Evolutionary conservation across 2,113 vertebrate species (phyloP), one percentile per base, ranked within the genome.

Genomic region (Dipodomys ordii): DNA sequence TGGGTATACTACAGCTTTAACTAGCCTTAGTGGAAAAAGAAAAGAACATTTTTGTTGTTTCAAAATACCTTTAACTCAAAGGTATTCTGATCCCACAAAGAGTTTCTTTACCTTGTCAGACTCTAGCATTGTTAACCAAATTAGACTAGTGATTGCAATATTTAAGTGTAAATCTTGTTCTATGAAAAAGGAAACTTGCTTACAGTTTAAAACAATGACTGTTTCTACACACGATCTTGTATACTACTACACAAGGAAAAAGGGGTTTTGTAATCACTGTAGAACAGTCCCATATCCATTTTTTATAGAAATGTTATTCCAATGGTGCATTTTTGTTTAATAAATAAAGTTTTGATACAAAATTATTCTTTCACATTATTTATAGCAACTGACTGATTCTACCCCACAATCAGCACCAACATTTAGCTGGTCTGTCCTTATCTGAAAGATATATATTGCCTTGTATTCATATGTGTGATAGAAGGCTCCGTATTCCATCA

Each of bases 261-360:
- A 83, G 97, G 99, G 98, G 99, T 99, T 99, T 99, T 98, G 99
- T 99, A 99, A 98, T 98, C 98, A 98, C 98, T 98, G 99, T 99
- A 99, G 99, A 99, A 98, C 98, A 99, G 99, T 99, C 98, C 98
- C 98, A 98, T 98, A 98, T 98, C 99, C 98, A 98, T 99, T 99
- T 98, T 99, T 99, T 99, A 99, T 99, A 99, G 99, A 99, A 99
- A 98, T 99, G 98, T 98, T 99, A 98, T 99, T 99, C 99, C 99
- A 98, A 99, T 98, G 98, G 99, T 99, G 98, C 98, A 98, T 99
- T 99, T 99, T 99, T 98, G 98, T 99, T 99, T 99, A 98, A 99
- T 99, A 99, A 99, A 99, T 99, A 99, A 99, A 99, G 98, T 99
- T 99, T 99, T 99, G 99, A 99, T 99, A 99, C 98, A 99, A 99